Base-by-base conservation (phyloP, 2,113 vertebrate genomes). In the Leptobrachium leishanense region DNA sequence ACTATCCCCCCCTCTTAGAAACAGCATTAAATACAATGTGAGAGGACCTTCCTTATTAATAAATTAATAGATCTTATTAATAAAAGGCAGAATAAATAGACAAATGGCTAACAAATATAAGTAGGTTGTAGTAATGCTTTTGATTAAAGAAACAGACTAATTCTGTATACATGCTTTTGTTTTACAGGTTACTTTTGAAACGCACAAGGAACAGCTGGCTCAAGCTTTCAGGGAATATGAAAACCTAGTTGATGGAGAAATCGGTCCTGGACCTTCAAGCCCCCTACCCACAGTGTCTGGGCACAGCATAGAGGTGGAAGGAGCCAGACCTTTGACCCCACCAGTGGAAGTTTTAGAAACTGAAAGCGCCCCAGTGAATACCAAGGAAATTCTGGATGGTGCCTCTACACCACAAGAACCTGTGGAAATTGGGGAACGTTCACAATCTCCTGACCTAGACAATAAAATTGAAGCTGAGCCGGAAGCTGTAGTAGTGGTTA, bases 131-230 rank as follows among this genome's bases (percentile, higher is more conserved):
- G 20, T 31, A 31, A 31, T 31, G 20, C 20, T 31, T 31, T 31
- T 31, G 20, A 31, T 31, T 31, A 31, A 31, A 31, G 20, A 31
- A 31, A 31, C 20, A 31, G 20, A 31, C 20, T 31, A 31, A 31
- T 31, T 31, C 20, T 31, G 20, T 31, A 31, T 31, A 31, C 20
- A 31, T 31, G 20, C 20, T 31, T 31, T 31, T 40, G 2, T n/a
- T 76, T 31, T 76, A 46, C 71, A 99, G 98, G 98, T 99, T 63
- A 93, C 97, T 79, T 99, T 96, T 86, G 98, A 99, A 91, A 93
- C 96, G 85, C 97, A 99, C 89, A 99, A 95, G 83, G 95, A 96
- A 75, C 95, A 86, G 81, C 90, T 99, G 85, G 94, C 96, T 65
- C 92, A 59, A 74, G 91, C 95, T 85, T 97, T 96, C 84, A 90